phyloP scores from a whole-genome alignment of 1,140 invertebrate species.

The Listronotus bonariensis region DNA sequence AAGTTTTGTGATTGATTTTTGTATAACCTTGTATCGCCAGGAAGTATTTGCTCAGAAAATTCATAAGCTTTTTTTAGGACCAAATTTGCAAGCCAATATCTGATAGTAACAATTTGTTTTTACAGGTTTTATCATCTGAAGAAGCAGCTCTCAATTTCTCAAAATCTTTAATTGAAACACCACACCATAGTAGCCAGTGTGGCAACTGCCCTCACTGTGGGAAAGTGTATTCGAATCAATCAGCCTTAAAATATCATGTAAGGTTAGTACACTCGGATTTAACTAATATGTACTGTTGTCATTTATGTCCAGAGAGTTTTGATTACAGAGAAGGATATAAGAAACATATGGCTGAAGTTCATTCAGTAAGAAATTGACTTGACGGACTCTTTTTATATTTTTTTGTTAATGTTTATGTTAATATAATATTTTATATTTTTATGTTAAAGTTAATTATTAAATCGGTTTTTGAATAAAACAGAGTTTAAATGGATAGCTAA shows the following conservation, averaged over 20 bases:
- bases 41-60: no score
- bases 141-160: slow-evolving; percentile 39
- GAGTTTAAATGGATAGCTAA: no score
- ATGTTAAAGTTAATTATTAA: slow-evolving; percentile 26
- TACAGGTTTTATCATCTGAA: slow-evolving; percentile 30
- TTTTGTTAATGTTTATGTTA: slow-evolving; percentile 21
- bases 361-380: slow-evolving; percentile 63
- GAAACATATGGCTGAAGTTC: slow-evolving; percentile 67
- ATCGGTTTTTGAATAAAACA: slow-evolving; percentile 12
- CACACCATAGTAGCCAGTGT: slow-evolving; percentile 63
- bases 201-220: slow-evolving; percentile 70
- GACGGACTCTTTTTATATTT: slow-evolving; percentile 13
- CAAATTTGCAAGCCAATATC: neutral
- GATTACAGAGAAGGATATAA: slow-evolving; percentile 68
- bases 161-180: slow-evolving; percentile 34
- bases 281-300: slow-evolving; percentile 67
- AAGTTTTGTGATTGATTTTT: no score
- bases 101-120: slow-evolving; percentile 7
- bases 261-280: slow-evolving; percentile 70
- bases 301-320: slow-evolving; percentile 67
- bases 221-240: slow-evolving; percentile 63
- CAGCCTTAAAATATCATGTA: slow-evolving; percentile 71
- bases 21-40: no score
- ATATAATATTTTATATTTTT: slow-evolving; percentile 31
- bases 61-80: neutral